Percentiles rank a stretch among this genome's conserved stretches.
Conservation (phyloP, 2,888 invertebrate species). For the Mayetiola destructor region DNA sequence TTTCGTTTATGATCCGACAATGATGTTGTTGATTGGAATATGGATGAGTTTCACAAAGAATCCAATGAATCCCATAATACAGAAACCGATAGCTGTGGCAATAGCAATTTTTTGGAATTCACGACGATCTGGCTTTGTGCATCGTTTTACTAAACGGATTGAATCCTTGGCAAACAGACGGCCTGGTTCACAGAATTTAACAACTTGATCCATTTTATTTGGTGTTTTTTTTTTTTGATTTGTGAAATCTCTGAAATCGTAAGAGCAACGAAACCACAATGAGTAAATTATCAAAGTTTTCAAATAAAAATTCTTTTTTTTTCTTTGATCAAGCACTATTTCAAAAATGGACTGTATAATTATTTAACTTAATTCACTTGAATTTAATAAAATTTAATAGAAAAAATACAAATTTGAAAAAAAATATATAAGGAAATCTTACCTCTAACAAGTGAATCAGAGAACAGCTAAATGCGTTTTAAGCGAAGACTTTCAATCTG, state of each 20-base stretch:
- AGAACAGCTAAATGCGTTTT: neutral
- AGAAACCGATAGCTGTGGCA: conserved; percentile 98
- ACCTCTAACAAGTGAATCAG: neutral
- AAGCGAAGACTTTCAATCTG: neutral
- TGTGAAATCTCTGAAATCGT: neutral
- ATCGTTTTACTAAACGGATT: conserved; percentile 92
- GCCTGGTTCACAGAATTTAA: conserved; percentile 85
- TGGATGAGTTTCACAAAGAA: conserved; percentile 99
- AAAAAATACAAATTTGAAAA: neutral
- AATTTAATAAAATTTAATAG: neutral
- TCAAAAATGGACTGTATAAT: too few relatives aligned
- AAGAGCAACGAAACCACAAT: neutral
- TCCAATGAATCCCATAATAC: conserved; percentile 99
- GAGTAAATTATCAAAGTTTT: too few relatives aligned
- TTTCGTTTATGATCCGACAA: conserved; percentile 61
- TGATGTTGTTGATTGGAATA: conserved; percentile 96
- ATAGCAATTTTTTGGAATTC: conserved; percentile 99
- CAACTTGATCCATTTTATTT: conserved; percentile 86
- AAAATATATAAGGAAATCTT: neutral
- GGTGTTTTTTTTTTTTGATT: too few relatives aligned
- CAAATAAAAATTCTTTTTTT: too few relatives aligned
- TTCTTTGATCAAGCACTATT: too few relatives aligned
- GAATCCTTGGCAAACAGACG: conserved; percentile 97
- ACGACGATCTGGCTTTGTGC: conserved; percentile 98
- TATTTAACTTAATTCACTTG: neutral